Conservation (phyloP, 1,140 invertebrate species). For the Drosophila erecta region DNA sequence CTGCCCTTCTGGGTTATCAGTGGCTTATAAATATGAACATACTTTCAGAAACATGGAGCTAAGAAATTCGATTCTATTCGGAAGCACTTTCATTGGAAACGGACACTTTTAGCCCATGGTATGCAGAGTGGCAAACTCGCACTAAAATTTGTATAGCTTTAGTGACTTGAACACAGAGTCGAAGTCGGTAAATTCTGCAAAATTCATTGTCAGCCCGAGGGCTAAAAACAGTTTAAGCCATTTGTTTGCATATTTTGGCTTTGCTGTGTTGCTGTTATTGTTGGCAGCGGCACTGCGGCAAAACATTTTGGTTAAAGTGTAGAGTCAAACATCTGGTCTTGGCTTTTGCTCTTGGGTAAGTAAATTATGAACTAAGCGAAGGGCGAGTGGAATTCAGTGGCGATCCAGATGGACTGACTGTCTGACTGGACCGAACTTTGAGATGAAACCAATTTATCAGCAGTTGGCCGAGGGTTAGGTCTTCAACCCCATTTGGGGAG, state of each 20-base stretch:
- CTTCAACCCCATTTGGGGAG: not conserved
- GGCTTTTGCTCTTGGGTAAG: slow-evolving; percentile 36
- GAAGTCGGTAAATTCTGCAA: too few species aligned
- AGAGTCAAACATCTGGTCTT: slow-evolving; percentile 35
- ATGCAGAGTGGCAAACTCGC: too few species aligned
- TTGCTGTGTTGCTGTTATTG: slow-evolving; percentile 10
- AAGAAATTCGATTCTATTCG: too few species aligned
- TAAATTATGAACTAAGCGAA: slow-evolving; percentile 41
- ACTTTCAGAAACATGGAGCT: not conserved
- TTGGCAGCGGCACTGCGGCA: slow-evolving; percentile 17
- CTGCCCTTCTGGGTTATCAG: not conserved
- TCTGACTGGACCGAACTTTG: slow-evolving; percentile 19
- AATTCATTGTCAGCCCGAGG: not conserved
- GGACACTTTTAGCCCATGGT: too few species aligned
- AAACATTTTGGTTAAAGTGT: slow-evolving; percentile 28
- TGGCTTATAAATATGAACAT: not conserved
- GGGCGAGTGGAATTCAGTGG: slow-evolving; percentile 8
- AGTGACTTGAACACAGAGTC: too few species aligned
- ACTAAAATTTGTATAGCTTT: too few species aligned
- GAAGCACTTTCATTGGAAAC: too few species aligned
- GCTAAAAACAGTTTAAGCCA: not conserved
- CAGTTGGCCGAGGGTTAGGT: too few species aligned
- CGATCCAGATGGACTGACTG: slow-evolving; percentile 6
- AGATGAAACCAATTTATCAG: slow-evolving; percentile 48
- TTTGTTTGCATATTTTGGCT: slow-evolving; percentile 20